phyloP scores from a whole-genome alignment of 2,113 vertebrate species.

The Bujurquina vittata region DNA sequence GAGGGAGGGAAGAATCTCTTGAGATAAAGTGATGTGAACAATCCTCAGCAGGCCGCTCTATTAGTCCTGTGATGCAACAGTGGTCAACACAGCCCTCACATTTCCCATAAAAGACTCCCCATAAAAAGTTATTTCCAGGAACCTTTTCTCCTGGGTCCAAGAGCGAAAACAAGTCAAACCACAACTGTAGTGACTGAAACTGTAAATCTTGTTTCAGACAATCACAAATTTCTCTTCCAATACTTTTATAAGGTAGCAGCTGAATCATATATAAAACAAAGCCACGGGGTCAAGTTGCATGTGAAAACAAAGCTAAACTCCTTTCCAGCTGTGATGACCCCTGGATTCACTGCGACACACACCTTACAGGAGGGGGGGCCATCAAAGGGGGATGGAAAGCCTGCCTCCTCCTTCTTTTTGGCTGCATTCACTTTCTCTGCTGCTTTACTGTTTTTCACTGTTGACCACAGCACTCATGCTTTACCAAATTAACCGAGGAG shows the following conservation, averaged over 20 bases:
- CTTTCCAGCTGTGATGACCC: slow-evolving; percentile 15
- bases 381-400: slow-evolving; percentile 27
- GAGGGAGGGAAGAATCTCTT: slow-evolving; percentile 14
- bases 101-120: slow-evolving; percentile 67
- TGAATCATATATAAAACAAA: background rate
- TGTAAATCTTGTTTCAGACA: background rate
- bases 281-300: background rate
- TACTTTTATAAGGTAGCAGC: background rate
- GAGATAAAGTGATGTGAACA: slow-evolving; percentile 31
- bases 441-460: slow-evolving; percentile 6
- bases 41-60: slow-evolving; percentile 4
- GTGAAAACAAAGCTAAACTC: background rate
- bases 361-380: background rate
- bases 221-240: background rate
- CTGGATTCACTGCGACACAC: slow-evolving; percentile 4
- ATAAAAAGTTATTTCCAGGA: slow-evolving; percentile 53
- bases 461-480: slow-evolving; percentile 22
- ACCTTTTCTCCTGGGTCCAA: slow-evolving; percentile 31
- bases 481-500: slow-evolving; percentile 5
- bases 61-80: slow-evolving; percentile 48
- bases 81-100: slow-evolving; percentile 36
- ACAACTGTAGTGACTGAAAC: background rate
- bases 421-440: background rate
- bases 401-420: slow-evolving; percentile 10
- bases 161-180: slow-evolving; percentile 26